These are phyloP conservation scores for Drosophila varians DNA, from an alignment of 1,140 invertebrate species.

Conservation along the genomic window DNA sequence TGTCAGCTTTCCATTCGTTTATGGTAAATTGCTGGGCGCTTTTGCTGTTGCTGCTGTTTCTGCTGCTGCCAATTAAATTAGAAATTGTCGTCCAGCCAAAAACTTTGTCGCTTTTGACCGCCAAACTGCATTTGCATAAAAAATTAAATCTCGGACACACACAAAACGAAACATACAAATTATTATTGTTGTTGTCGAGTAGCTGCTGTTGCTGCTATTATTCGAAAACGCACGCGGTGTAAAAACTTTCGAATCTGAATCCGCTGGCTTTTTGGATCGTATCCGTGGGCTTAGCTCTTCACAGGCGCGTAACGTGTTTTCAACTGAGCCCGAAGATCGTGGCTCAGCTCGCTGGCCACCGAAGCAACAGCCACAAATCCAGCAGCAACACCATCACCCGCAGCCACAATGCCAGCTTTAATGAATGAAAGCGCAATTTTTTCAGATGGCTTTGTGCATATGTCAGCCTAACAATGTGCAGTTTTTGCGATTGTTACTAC, in stretches of 20 bases:
- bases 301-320: conserved; percentile 76
- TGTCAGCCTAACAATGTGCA: conserved; percentile 67
- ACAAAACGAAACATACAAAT: conserved; percentile 57
- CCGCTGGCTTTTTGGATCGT: conserved; percentile 17
- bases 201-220: conserved; percentile 4
- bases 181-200: conserved; percentile 34
- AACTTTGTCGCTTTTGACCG: conserved; percentile 40
- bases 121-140: conserved; percentile 71
- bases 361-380: neutral
- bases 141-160: conserved; percentile 64
- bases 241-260: conserved; percentile 59
- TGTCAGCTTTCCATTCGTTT: conserved; percentile 73
- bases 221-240: conserved; percentile 34
- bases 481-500: conserved; percentile 47
- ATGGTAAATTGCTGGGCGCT: conserved; percentile 67
- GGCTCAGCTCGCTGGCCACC: conserved; percentile 40
- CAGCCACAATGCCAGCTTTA: conserved; percentile 65
- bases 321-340: conserved; percentile 62
- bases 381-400: conserved; percentile 16
- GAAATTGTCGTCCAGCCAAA: conserved; percentile 74
- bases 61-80: conserved; percentile 73
- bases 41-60: neutral
- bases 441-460: conserved; percentile 42
- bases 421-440: conserved; percentile 76
- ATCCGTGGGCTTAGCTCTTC: conserved; percentile 56